Percentiles rank a stretch among this genome's conserved stretches.
phyloP scores from a whole-genome alignment of 2,888 invertebrate species.

The Laothoe populi region DNA sequence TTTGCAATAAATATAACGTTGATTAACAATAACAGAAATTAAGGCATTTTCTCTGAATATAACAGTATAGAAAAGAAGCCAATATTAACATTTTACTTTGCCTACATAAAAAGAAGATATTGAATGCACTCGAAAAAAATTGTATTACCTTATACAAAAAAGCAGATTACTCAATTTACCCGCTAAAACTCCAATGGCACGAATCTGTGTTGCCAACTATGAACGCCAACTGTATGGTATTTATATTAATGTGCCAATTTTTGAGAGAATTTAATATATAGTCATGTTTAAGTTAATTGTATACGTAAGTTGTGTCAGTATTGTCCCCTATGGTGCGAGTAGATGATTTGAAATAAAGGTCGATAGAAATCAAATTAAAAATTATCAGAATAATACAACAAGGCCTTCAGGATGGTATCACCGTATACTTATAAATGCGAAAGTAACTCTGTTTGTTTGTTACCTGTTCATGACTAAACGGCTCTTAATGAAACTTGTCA shows the following conservation, averaged over 20 bases:
- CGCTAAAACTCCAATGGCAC: neutral
- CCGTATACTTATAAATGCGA: too few species aligned
- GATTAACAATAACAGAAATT: neutral
- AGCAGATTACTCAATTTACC: neutral
- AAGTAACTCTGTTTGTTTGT: too few species aligned
- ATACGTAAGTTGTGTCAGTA: slow-evolving; percentile 58
- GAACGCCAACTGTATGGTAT: slow-evolving; percentile 27
- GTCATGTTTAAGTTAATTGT: slow-evolving; percentile 41
- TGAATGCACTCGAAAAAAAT: too few species aligned
- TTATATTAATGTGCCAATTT: slow-evolving; percentile 66
- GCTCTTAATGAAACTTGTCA: too few species aligned
- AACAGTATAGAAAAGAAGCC: too few species aligned
- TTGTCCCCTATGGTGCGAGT: slow-evolving; percentile 42
- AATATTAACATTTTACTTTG: too few species aligned
- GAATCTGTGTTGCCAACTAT: slow-evolving; percentile 1
- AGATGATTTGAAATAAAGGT: neutral
- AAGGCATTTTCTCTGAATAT: neutral
- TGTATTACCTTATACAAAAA: neutral
- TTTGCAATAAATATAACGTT: too few species aligned
- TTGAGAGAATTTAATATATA: slow-evolving; percentile 76
- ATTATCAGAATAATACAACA: too few species aligned
- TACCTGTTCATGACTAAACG: too few species aligned
- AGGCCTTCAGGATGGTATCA: too few species aligned
- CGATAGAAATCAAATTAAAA: neutral
- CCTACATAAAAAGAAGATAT: too few species aligned